These are phyloP conservation scores for Sebastes steindachneri DNA, from an alignment of 2,797 vertebrate genomes.

Conservation along the genomic window DNA sequence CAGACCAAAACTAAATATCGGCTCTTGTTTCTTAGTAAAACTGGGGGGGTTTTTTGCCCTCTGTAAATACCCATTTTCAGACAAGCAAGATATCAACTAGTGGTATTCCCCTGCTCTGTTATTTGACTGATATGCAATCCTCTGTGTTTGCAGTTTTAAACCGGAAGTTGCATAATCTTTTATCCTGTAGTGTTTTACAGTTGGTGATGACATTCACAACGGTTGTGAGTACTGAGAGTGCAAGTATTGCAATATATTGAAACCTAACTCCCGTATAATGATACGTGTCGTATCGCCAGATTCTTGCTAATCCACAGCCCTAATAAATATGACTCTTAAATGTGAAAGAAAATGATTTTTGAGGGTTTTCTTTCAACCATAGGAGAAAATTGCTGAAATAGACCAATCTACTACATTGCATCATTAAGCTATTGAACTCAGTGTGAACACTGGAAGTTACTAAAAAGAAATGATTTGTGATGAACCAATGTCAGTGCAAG, in stretches of 20 bases:
- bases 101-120: neutral
- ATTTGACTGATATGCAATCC: neutral
- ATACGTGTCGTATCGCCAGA: too few relatives aligned
- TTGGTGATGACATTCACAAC: neutral
- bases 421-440: neutral
- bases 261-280: too few relatives aligned
- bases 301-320: neutral
- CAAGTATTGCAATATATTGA: too few relatives aligned
- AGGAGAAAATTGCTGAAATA: neutral
- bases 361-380: neutral
- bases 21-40: neutral
- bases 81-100: neutral
- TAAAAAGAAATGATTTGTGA: neutral
- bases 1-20: neutral
- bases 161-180: conserved; percentile 60
- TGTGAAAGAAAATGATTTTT: neutral
- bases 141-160: conserved; percentile 31
- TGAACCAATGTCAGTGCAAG: neutral
- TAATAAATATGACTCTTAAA: neutral
- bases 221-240: neutral
- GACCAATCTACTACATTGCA: neutral
- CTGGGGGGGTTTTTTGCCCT: accelerated
- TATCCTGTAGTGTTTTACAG: conserved; percentile 17
- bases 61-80: neutral
- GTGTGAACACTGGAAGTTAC: neutral